Evolutionary conservation across 2,797 vertebrate species (phyloP).

Genomic region (Numenius phaeopus): DNA sequence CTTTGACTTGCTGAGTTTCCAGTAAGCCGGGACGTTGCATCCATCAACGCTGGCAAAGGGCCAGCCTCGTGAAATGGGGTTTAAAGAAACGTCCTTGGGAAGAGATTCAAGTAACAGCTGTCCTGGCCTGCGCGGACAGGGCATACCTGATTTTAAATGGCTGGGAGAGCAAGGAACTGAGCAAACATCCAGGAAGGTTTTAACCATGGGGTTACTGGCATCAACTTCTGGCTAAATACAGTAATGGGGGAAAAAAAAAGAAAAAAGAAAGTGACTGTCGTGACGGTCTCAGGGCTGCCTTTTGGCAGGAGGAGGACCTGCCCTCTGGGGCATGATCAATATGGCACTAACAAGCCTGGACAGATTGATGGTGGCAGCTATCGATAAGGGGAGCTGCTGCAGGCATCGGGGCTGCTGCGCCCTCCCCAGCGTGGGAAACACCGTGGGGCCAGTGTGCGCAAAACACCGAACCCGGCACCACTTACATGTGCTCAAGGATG

Average conservation of each 20-base stretch:
- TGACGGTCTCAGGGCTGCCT: neutral
- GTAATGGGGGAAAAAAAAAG: neutral
- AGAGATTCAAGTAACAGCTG: neutral
- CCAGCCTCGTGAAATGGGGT: neutral
- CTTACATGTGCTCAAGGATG: neutral
- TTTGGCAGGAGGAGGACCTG: neutral
- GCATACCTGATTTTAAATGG: neutral
- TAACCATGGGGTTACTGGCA: neutral
- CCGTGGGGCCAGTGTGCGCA: fast-evolving
- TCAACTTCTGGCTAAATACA: neutral
- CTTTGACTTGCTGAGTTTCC: neutral
- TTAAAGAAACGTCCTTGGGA: neutral
- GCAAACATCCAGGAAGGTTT: neutral
- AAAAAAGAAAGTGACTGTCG: neutral
- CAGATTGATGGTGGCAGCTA: neutral
- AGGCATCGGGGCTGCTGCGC: fast-evolving
- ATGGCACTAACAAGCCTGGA: fast-evolving
- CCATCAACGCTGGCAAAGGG: neutral
- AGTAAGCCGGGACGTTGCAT: neutral
- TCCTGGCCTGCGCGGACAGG: neutral
- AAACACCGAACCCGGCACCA: fast-evolving
- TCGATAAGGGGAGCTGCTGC: neutral
- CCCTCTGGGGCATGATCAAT: neutral
- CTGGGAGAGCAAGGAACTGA: neutral
- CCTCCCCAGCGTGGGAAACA: neutral